Evolutionary conservation across 2,888 invertebrate genomes (phyloP), one percentile per base, ranked within the genome.

Genomic region (Nomada ferruginata): DNA sequence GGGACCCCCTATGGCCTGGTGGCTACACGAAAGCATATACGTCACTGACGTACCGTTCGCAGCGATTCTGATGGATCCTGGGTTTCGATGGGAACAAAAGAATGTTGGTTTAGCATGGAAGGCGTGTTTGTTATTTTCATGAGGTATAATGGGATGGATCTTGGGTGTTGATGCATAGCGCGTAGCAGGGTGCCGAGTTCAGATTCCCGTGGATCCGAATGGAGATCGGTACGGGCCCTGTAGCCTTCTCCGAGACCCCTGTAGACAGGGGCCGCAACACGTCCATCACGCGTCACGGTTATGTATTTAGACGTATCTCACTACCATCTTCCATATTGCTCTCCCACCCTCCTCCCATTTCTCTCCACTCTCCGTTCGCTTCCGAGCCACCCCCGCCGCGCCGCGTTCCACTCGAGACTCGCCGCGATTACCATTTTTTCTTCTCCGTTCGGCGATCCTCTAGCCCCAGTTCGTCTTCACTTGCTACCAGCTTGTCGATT

Each of bases 101-200:
- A 92, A 93, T 92, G 92, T 93, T 92, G 91, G 91, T 93, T 92
- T 92, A 92, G 90, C 89, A 88, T 89, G 86, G 90, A 89, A 91
- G 91, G 91, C 90, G 91, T 92, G 93, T 93, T 92, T 93, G 92
- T 93, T 93, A 92, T 93, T 92, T 92, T 91, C 92, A 93, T 92
- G 92, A 92, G 92, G 89, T 92, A 93, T 92, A 93, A 93, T 92
- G 91, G 91, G 91, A 91, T 91, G 92, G 91, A 91, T 92, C 89
- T 91, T 89, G 92, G 93, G 93, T 93, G 93, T 93, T 93, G 93
- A 93, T 93, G 92, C 93, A 93, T 93, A 89, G 93, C 89, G 91
- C 93, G 88, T 93, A 92, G 93, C 93, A 90, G 93, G 93, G 92
- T 91, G 93, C 90, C 91, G 75, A 69, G 83, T 87, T 79, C 87